phyloP scores from a whole-genome alignment of 2,113 vertebrate genomes.

The Tragelaphus imberbis region DNA sequence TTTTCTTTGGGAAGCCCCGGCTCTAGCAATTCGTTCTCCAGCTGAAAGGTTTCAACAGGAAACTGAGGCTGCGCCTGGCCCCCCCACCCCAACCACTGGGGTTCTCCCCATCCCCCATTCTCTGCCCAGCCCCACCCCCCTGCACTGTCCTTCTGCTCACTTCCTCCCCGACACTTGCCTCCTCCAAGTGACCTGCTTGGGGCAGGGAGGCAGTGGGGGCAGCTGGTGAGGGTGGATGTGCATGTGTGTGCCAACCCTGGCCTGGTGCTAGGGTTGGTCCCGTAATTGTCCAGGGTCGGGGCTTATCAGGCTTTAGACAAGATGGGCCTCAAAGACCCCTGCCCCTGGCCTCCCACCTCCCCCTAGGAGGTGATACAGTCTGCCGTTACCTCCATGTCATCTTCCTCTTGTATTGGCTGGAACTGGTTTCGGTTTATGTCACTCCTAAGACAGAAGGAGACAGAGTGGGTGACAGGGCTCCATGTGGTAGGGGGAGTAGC shows the following conservation, averaged over 20 bases:
- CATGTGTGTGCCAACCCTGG: rapidly evolving
- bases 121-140: too few species aligned
- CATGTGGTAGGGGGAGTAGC: background rate
- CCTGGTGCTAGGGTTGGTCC: background rate
- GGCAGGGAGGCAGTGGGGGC: background rate
- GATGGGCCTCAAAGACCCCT: background rate
- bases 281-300: background rate
- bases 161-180: background rate
- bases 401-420: background rate
- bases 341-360: background rate
- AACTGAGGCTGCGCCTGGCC: background rate
- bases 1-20: rapidly evolving
- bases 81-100: rapidly evolving
- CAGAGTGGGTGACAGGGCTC: background rate
- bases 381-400: background rate
- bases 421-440: background rate
- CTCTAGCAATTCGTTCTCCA: background rate
- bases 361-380: background rate
- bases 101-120: background rate
- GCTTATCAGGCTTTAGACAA: background rate
- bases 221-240: background rate
- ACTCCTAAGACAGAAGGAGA: background rate
- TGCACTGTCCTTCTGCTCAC: background rate
- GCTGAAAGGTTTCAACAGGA: conserved; percentile 24
- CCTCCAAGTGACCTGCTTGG: background rate